These are phyloP conservation scores for Portevinia maculata DNA, from an alignment of 2,888 invertebrate genomes.

Conservation along the genomic window DNA sequence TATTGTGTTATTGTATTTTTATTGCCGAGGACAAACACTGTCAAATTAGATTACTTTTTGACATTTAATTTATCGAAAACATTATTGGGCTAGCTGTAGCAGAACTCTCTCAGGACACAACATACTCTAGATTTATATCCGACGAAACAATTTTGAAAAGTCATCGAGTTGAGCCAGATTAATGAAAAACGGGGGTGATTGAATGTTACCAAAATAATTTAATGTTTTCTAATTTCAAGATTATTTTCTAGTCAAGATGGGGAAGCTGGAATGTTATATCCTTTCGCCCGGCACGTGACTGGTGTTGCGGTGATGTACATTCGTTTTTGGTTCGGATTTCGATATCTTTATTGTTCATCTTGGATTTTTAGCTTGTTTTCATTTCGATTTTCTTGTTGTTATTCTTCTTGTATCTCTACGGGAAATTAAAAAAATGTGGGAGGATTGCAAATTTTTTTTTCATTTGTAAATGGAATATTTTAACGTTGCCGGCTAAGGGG, in stretches of 20 bases:
- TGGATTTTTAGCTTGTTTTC: constrained; percentile 54
- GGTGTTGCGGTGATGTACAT: constrained; percentile 19
- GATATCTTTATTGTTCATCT: constrained; percentile 48
- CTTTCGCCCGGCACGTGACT: constrained; percentile 50
- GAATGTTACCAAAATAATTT: constrained; percentile 70
- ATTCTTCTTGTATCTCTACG: constrained; percentile 20
- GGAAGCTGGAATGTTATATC: constrained; percentile 45
- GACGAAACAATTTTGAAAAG: constrained; percentile 49
- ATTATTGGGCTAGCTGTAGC: constrained; percentile 35
- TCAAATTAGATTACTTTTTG: constrained; percentile 71
- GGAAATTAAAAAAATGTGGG: constrained; percentile 63
- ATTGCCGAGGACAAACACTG: constrained; percentile 56
- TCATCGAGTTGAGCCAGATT: constrained; percentile 30
- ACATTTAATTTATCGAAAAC: constrained; percentile 71
- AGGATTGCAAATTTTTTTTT: constrained; percentile 29
- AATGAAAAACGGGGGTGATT: constrained; percentile 37
- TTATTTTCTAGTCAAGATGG: constrained; percentile 13
- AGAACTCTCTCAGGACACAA: constrained; percentile 32
- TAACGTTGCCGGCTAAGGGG: constrained; percentile 48
- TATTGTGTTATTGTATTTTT: constrained; percentile 32
- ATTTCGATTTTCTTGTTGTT: constrained; percentile 23
- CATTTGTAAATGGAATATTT: constrained; percentile 36
- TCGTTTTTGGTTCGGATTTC: neutral
- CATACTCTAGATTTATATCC: constrained; percentile 32
- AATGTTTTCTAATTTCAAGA: constrained; percentile 60